phyloP scores from a whole-genome alignment of 1,140 invertebrate genomes.

The Drosophila chauvacae region DNA sequence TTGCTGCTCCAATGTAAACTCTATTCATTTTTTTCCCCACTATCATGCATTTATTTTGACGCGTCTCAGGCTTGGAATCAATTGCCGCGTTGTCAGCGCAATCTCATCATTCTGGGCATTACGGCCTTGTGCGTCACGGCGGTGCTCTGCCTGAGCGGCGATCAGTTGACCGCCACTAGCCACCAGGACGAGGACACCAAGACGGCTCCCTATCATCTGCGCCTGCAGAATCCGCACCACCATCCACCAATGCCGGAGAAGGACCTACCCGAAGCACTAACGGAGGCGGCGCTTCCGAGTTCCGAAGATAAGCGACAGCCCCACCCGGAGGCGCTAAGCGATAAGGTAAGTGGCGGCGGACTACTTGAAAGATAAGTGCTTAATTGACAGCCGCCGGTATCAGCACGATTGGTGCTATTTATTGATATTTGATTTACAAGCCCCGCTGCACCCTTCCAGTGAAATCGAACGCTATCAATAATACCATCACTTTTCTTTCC shows the following conservation, averaged over 20 bases:
- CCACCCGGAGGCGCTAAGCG: conserved; percentile 21
- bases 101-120: conserved; percentile 88
- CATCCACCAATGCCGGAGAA: conserved; percentile 41
- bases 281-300: conserved; percentile 19
- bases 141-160: conserved; percentile 69
- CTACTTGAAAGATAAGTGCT: conserved; percentile 21
- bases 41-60: conserved; percentile 57
- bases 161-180: conserved; percentile 55
- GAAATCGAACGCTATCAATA: neutral
- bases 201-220: conserved; percentile 51
- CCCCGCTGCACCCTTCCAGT: conserved; percentile 1
- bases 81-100: conserved; percentile 92
- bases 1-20: neutral
- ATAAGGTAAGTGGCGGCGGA: conserved; percentile 52
- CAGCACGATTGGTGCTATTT: conserved; percentile 20
- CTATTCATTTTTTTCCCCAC: conserved; percentile 13
- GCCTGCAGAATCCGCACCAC: conserved; percentile 54
- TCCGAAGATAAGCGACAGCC: conserved; percentile 20
- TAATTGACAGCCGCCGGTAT: conserved; percentile 2
- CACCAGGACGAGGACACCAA: conserved; percentile 32
- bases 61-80: conserved; percentile 90
- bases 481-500: conserved; percentile 26
- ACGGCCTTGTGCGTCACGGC: conserved; percentile 64
- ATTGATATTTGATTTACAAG: conserved; percentile 22
- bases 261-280: conserved; percentile 4